Evolutionary conservation across 2,797 vertebrate species (phyloP), one percentile per base, ranked within the genome.

Genomic region (Lutjanus campechanus): DNA sequence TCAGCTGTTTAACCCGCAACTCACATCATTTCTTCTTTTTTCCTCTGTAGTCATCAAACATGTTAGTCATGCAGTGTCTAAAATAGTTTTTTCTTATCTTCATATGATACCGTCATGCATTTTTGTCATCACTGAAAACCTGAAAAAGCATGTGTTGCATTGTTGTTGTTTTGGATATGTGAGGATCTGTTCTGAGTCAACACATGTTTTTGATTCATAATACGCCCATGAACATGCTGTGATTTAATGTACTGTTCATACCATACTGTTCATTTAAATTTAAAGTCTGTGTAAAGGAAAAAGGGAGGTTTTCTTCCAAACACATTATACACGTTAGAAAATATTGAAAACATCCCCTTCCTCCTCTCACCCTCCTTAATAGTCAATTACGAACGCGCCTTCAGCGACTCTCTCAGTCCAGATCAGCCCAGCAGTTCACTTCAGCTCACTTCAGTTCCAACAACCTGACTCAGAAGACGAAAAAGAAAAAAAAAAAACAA

Each of bases 1-100:
- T 90, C 79, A 89, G 83, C 81, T 68, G 87, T 88, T 92, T 66
- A 46, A 74, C 69, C 69, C 78, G 22, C 54, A 73, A 72, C 76
- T 83, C 19, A 73, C 11, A 70, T 89, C 25, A 84, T 74, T 85
- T 78, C 74, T 79, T 17, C 25, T 64, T 71, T 74, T 75, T 88
- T 73, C 25, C 64, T 16, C 60, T n/a, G 7, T 5, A 54, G 64
- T 90, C 79, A 78, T 80, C 74, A 81, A 8, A 86, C 70, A 20
- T 69, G 59, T 64, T 9, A 11, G 22, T 66, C 8, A 56, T 8
- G 41, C 16, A 19, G 0, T 15, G n/a, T 63, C 7, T 25, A 16
- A 59, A 46, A 60, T 20, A 29, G 46, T 65, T 15, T 62, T 69
- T 43, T 85, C 78, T 75, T 73, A 11, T 36, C 8, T 29, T 81